Percentiles rank a stretch among this genome's conserved stretches.
Conservation (phyloP, 2,113 vertebrate genomes). For the Thunnus thynnus region DNA sequence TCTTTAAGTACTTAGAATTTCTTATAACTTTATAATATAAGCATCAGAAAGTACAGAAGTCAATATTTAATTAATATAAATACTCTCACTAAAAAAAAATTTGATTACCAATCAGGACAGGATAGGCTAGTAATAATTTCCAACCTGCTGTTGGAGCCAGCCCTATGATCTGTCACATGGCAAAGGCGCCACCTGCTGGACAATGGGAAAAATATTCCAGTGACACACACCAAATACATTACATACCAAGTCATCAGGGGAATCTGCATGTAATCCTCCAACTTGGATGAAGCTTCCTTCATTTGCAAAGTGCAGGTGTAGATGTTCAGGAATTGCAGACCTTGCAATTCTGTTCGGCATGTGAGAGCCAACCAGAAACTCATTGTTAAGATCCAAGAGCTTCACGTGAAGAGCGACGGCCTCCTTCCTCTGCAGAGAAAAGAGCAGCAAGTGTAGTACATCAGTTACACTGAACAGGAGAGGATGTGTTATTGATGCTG, state of each 20-base stretch:
- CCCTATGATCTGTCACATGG: background rate
- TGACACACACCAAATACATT: background rate
- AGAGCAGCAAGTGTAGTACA: constrained; percentile 1
- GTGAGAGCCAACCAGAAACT: constrained; percentile 91
- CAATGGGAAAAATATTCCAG: background rate
- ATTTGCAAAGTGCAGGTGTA: constrained; percentile 86
- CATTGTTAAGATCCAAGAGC: constrained; percentile 92
- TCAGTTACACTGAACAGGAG: background rate
- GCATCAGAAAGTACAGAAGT: background rate
- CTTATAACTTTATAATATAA: background rate
- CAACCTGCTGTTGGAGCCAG: background rate
- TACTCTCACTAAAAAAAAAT: background rate
- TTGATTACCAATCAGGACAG: background rate
- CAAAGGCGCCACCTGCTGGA: constrained; percentile 69
- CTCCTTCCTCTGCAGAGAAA: constrained; percentile 86
- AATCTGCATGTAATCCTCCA: constrained; percentile 91
- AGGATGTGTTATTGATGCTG: background rate
- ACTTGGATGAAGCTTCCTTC: constrained; percentile 89
- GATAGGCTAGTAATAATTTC: background rate
- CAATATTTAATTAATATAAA: background rate
- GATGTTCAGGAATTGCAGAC: constrained; percentile 88
- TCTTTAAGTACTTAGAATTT: background rate
- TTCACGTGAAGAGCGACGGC: constrained; percentile 92
- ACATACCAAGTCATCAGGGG: constrained; percentile 91
- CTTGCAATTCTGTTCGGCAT: constrained; percentile 92